phyloP scores from a whole-genome alignment of 2,113 vertebrate species.

The Lethenteron reissneri region DNA sequence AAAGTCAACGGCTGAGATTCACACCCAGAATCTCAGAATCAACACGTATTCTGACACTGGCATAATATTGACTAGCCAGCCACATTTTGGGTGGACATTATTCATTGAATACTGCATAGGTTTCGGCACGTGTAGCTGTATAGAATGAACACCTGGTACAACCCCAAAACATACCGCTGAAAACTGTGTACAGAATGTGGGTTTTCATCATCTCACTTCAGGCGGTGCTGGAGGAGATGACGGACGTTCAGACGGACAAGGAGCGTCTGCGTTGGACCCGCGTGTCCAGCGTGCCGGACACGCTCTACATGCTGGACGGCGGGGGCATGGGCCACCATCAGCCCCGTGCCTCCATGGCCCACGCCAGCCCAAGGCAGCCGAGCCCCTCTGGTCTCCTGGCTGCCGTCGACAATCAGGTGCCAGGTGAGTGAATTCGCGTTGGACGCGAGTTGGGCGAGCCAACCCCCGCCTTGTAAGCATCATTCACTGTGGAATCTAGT shows the following conservation, averaged over 20 bases:
- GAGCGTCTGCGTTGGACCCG: conserved; percentile 77
- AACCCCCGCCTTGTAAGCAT: too few species aligned
- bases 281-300: conserved; percentile 95
- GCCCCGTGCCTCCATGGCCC: conserved; percentile 23
- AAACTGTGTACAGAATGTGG: neutral
- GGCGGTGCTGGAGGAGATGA: conserved; percentile 90
- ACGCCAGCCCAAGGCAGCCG: conserved; percentile 21
- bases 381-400: conserved; percentile 36
- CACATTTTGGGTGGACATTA: neutral
- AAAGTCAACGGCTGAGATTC: too few species aligned
- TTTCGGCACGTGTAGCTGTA: neutral
- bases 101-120: neutral
- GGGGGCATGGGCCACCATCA: conserved; percentile 36
- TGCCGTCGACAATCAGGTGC: conserved; percentile 91
- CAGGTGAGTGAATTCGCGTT: conserved; percentile 32
- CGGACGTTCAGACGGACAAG: conserved; percentile 88
- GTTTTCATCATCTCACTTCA: conserved; percentile 18
- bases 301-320: conserved; percentile 89
- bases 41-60: too few species aligned
- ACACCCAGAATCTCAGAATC: too few species aligned
- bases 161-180: neutral
- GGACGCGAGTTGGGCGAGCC: too few species aligned
- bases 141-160: neutral
- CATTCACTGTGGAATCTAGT: too few species aligned
- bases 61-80: too few species aligned